These are phyloP conservation scores for Dolomedes plantarius DNA, from an alignment of 2,888 invertebrate genomes.

Conservation along the genomic window DNA sequence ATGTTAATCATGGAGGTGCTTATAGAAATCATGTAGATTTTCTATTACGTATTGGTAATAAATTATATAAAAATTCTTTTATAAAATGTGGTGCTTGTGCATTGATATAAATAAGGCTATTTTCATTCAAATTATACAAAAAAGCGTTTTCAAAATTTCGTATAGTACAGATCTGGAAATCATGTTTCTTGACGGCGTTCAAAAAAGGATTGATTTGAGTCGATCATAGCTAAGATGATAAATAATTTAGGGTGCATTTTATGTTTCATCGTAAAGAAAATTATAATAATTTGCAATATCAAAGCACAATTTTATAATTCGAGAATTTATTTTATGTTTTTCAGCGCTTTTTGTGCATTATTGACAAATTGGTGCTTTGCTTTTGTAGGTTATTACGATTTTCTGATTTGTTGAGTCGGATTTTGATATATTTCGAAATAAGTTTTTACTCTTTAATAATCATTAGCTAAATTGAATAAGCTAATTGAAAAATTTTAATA, in stretches of 20 bases:
- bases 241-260: no score
- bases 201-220: no score
- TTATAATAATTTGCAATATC: background rate
- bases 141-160: background rate
- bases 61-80: background rate
- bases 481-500: background rate
- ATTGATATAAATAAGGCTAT: background rate
- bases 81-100: constrained; percentile 1
- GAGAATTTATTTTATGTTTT: no score
- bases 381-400: background rate
- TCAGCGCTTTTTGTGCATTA: no score
- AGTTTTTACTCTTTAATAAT: no score
- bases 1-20: constrained; percentile 3
- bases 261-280: background rate
- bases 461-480: background rate
- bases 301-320: background rate
- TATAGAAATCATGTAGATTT: constrained; percentile 12
- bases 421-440: no score
- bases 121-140: background rate
- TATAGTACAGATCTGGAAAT: background rate
- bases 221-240: no score
- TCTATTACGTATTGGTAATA: constrained; percentile 1
- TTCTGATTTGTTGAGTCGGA: background rate
- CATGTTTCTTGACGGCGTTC: no score
- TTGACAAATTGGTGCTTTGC: background rate